A percentile compares a stretch with the other conserved stretches of the same genome.
Conservation (phyloP, 2,113 vertebrate species). For the Brachyistius frenatus region DNA sequence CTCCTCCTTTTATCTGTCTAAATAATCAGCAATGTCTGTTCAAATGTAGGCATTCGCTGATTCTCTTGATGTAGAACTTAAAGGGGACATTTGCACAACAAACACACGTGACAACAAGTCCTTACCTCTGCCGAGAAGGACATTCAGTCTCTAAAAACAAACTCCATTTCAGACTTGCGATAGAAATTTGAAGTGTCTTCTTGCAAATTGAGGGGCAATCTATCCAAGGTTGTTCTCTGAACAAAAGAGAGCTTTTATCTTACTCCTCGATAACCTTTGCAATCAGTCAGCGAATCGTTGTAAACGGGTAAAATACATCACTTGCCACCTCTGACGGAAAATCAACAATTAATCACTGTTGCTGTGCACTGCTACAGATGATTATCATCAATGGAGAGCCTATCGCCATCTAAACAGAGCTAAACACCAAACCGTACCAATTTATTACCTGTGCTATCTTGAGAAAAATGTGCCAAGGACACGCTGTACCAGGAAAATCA, state of each 20-base stretch:
- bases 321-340: constrained; percentile 60
- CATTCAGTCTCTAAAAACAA: constrained; percentile 26
- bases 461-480: constrained; percentile 45
- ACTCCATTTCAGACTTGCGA: constrained; percentile 23
- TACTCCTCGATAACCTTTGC: constrained; percentile 57
- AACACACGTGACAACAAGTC: constrained; percentile 42
- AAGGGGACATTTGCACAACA: constrained; percentile 62
- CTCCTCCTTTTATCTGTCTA: constrained; percentile 61
- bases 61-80: constrained; percentile 68
- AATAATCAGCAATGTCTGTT: constrained; percentile 65
- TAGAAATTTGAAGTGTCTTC: constrained; percentile 3
- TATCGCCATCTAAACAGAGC: constrained; percentile 41
- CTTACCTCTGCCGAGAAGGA: constrained; percentile 33
- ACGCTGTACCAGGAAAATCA: constrained; percentile 35
- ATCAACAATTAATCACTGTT: constrained; percentile 72
- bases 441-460: constrained; percentile 40
- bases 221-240: constrained; percentile 54
- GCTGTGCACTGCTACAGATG: constrained; percentile 53
- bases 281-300: constrained; percentile 58
- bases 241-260: constrained; percentile 34
- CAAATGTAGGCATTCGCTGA: constrained; percentile 48
- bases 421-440: constrained; percentile 40
- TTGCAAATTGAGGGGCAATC: constrained; percentile 34
- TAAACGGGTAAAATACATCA: constrained; percentile 59
- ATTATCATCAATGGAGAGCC: constrained; percentile 68